Evolutionary conservation across 2,888 invertebrate genomes (phyloP), one percentile per base, ranked within the genome.

Genomic region (Cataglyphis albicans): DNA sequence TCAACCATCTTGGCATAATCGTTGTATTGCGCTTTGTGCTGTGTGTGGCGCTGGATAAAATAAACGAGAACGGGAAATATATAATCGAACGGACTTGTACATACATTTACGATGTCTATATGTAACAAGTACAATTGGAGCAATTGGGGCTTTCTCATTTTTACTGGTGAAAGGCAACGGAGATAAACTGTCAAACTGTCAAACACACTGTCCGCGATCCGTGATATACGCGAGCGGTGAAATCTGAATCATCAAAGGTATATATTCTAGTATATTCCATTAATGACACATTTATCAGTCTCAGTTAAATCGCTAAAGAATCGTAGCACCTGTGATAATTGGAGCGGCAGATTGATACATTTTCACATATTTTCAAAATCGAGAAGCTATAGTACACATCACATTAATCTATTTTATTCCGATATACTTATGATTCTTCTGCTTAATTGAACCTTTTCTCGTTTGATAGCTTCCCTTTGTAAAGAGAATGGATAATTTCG

Each of bases 401-500:
- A 10, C 41, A 12, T 3, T 6, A 35, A 35, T 35, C 3, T 12
- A 12, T n/a, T 48, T 15, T n/a, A 6, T 15, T 15, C 15, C 12
- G 3, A n/a, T n/a, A n/a, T 2, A n/a, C n/a, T 48, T 18, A 18
- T 0, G 38, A 10, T 38, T 38, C 48, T n/a, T 15, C 3, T 32
- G 12, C 4, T n/a, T 0, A 4, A 21, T 52, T 18, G 21, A 57
- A 25, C 29, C 29, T 35, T 21, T 52, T 25, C 25, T 18, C 35
- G 15, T 65, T 12, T 5, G 10, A 4, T 65, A 35, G 68, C 55
- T 82, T 41, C 18, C 48, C 52, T 65, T 52, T 41, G 7, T 0
- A n/a, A 29, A 55, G 63, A 88, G 87, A 80, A 93, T 94, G 93
- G 91, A 93, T 86, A 91, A 90, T 87, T 89, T 87, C 75, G 89